Base-by-base conservation (phyloP, 2,888 invertebrate species). In the Neoaliturus tenellus region DNA sequence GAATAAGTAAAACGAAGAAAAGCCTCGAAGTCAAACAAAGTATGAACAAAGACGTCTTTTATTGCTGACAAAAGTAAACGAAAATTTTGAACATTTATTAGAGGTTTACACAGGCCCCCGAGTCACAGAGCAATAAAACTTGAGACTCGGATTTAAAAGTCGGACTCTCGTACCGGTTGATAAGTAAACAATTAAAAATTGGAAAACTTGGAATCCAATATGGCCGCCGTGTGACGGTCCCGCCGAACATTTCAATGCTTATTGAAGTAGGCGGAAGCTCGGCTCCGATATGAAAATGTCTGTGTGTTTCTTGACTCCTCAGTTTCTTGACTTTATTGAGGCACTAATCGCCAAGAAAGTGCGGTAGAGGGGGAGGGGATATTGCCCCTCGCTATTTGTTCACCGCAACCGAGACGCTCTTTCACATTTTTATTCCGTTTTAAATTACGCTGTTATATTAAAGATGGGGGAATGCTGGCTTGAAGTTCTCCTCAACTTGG, bases 111-210 rank as follows among this genome's bases (percentile, higher is more conserved):
- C 55, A 78, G 20, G 33, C 33, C 48, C 3, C 33, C 25, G 8
- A 33, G 55, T 55, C 78, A 75, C 28, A 51, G 55, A 20, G 55
- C 55, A 78, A 78, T 78, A 55, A 33, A 78, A 78, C 48, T 78
- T 55, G 55, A 28, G 28, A 48, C 44, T 48, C 6, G 48, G 33
- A n/a, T 78, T 55, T 55, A 23, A 78, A 55, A 31, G 4, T 28
- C 44, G 48, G 28, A 20, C 75, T 12, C 25, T 75, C 75, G 78
- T 33, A 78, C 33, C 75, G 44, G 67, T 78, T 78, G 78, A 55
- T 78, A 55, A 35, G 78, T 28, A 78, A 78, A 78, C 78, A 78
- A 78, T 78, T 78, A 78, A 78, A 71, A 78, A 78, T 78, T 78
- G 78, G 55, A 55, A 78, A 78, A 78, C 78, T 78, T 78, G 78